Percentiles rank a stretch among this genome's conserved stretches.
phyloP scores from a whole-genome alignment of 2,797 vertebrate species.

The Arvicola amphibius region DNA sequence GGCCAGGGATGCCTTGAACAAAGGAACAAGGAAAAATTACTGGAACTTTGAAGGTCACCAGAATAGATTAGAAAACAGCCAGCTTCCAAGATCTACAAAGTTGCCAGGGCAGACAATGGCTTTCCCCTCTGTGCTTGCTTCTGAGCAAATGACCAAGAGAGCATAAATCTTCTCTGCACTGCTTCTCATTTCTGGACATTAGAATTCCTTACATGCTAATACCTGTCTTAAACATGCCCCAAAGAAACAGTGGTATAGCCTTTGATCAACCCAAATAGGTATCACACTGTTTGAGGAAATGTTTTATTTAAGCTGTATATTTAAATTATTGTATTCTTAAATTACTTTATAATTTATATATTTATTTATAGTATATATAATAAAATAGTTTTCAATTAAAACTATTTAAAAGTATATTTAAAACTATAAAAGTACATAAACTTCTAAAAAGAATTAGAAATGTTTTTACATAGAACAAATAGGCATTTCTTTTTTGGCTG shows the following conservation, averaged over 20 bases:
- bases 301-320: background rate
- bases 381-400: background rate
- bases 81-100: slow-evolving; percentile 70
- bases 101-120: background rate
- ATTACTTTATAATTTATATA: background rate
- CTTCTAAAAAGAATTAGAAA: background rate
- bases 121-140: slow-evolving; percentile 6
- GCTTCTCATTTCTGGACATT: slow-evolving; percentile 32
- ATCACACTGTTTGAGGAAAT: background rate
- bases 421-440: background rate
- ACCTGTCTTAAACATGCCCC: background rate
- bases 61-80: background rate
- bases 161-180: background rate
- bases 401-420: background rate
- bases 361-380: background rate
- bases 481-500: background rate
- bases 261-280: background rate
- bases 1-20: slow-evolving; percentile 34
- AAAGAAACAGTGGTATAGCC: background rate
- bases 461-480: background rate
- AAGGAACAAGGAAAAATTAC: slow-evolving; percentile 54
- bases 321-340: background rate
- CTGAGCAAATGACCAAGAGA: slow-evolving; percentile 25
- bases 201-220: background rate
- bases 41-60: slow-evolving; percentile 29